A percentile compares a stretch with the other conserved stretches of the same genome.
Evolutionary conservation across 2,888 invertebrate genomes (phyloP).

Genomic region (Agrenia bidenticulata): DNA sequence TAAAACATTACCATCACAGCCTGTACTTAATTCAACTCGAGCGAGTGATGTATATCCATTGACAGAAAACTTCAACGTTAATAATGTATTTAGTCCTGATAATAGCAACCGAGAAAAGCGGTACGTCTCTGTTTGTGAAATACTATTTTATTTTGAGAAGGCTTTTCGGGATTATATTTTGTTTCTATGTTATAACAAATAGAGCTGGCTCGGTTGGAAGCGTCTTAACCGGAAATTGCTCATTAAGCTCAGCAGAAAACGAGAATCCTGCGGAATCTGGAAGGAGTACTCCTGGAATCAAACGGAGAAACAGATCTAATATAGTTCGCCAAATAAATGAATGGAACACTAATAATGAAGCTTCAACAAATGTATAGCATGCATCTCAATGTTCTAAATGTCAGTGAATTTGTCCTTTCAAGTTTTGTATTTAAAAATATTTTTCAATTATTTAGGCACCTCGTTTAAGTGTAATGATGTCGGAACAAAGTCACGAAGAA

Average conservation of each 20-base stretch:
- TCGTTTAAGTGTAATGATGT: conserved; percentile 37
- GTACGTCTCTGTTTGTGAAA: background rate
- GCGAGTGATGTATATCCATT: conserved; percentile 73
- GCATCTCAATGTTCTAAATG: conserved; percentile 7
- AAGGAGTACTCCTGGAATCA: conserved; percentile 45
- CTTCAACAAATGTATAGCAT: conserved; percentile 24
- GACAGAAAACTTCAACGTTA: conserved; percentile 20
- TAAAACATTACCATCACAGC: conserved; percentile 57
- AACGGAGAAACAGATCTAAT: conserved; percentile 37
- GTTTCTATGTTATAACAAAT: no score
- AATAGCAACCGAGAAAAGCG: background rate
- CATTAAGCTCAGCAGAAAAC: conserved; percentile 34
- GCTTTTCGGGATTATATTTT: background rate
- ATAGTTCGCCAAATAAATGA: conserved; percentile 49
- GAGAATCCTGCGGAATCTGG: conserved; percentile 39
- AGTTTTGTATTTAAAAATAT: conserved; percentile 1
- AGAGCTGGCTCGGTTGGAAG: conserved; percentile 42
- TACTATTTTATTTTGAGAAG: background rate
- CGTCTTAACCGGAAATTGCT: conserved; percentile 45
- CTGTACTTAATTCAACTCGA: conserved; percentile 69
- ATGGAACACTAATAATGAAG: conserved; percentile 49
- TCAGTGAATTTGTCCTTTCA: background rate
- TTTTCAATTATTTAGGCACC: conserved; percentile 17
- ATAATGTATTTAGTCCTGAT: conserved; percentile 2
- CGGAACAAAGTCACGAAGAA: conserved; percentile 52